Evolutionary conservation across 2,113 vertebrate genomes (phyloP).

Genomic region (Xiphophorus couchianus): DNA sequence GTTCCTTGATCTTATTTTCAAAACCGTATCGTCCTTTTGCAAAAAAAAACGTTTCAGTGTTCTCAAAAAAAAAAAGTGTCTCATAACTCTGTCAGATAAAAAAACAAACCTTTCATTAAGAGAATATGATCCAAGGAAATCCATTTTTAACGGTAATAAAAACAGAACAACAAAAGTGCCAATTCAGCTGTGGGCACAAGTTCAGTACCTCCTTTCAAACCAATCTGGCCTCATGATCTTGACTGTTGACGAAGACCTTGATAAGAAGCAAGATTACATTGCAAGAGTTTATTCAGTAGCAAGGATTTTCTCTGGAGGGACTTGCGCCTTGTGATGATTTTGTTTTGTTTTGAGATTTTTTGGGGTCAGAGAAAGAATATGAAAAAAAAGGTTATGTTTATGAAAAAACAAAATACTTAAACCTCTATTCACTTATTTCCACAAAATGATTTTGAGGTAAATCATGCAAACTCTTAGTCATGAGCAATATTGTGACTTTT

Average conservation of each 20-base stretch:
- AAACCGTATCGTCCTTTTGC: not conserved
- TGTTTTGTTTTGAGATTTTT: not conserved
- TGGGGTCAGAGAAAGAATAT: not conserved
- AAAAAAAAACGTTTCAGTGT: conserved; percentile 13
- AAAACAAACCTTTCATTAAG: conserved; percentile 46
- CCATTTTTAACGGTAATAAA: conserved; percentile 30
- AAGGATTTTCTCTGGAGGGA: conserved; percentile 24
- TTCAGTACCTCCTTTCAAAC: conserved; percentile 48
- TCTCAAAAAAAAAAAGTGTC: conserved; percentile 10
- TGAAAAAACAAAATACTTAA: no score
- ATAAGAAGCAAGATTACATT: conserved; percentile 19
- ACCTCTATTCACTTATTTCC: no score
- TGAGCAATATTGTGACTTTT: no score
- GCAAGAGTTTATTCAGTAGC: conserved; percentile 20
- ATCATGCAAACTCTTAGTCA: no score
- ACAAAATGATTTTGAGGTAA: no score
- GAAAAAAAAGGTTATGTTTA: not conserved
- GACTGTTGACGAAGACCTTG: conserved; percentile 28
- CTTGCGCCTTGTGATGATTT: conserved; percentile 15
- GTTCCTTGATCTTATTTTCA: conserved; percentile 12
- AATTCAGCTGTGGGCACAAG: conserved; percentile 19
- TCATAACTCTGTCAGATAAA: conserved; percentile 55
- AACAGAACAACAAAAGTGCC: conserved; percentile 25
- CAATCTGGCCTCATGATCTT: conserved; percentile 47
- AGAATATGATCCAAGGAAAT: conserved; percentile 55